Base-by-base conservation (phyloP, 2,888 invertebrate genomes). In the Stomorhina lunata region DNA sequence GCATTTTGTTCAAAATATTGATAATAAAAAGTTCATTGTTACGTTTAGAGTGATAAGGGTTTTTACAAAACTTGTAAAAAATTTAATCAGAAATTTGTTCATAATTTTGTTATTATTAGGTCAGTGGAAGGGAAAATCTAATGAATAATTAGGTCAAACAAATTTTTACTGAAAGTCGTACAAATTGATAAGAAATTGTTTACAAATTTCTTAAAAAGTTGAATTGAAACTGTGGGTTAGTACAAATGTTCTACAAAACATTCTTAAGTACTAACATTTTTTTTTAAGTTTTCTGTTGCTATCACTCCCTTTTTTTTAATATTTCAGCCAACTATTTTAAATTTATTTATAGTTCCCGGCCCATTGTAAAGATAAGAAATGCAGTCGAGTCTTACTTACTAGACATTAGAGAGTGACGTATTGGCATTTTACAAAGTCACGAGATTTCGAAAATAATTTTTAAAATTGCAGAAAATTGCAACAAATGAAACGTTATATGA, bases 61-160 rank as follows among this genome's bases (percentile, higher is more conserved):
- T n/a, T n/a, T n/a, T n/a, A n/a, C n/a, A n/a, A n/a, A n/a, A n/a
- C n/a, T n/a, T n/a, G n/a, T n/a, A n/a, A n/a, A n/a, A n/a, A n/a
- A n/a, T 45, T 48, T 69, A 40, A 55, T 55, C 48, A 65, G 17
- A 32, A 32, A 50, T 25, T 53, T 25, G 22, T 25, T n/a, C 32
- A 50, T 3, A 7, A 15, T 15, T 34, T 66, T 22, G n/a, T 34
- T 25, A 27, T 6, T 25, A 1, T 40, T 34, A 27, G 25, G 32
- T 37, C 27, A 40, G 17, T n/a, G 15, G 40, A 29, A 17, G 4
- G 9, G 17, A 12, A 12, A 10, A 27, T 17, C 29, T 17, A 10
- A 27, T 27, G 43, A 53, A 65, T 75, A 59, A 73, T 50, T 63
- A 45, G 75, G 75, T 57, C 65, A 75, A 55, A 27, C 55, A 65